Conservation (phyloP, 2,797 vertebrate species). For the Botia almorhae region DNA sequence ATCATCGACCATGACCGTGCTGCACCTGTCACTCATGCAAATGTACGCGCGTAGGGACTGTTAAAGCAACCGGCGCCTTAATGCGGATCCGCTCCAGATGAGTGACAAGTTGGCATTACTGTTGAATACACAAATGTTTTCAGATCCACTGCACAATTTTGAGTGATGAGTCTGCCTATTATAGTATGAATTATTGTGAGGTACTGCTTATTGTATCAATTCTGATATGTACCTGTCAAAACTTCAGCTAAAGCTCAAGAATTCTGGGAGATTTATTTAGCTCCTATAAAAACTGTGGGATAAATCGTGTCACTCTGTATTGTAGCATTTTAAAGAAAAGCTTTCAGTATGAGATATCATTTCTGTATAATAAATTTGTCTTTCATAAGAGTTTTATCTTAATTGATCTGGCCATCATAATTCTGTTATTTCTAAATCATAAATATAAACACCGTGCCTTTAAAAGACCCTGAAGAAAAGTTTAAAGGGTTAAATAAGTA, state of each 20-base stretch:
- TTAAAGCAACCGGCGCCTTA: constrained; percentile 29
- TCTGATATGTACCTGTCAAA: constrained; percentile 65
- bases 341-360: no score
- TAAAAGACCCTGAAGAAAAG: no score
- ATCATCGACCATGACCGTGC: constrained; percentile 37
- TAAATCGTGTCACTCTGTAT: no score
- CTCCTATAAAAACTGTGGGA: background rate
- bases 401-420: constrained; percentile 56
- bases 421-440: background rate
- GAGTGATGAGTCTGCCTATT: constrained; percentile 63
- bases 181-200: constrained; percentile 70
- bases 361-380: no score
- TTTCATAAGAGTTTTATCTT: constrained; percentile 53
- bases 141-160: constrained; percentile 1
- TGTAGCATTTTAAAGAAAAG: no score
- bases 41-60: constrained; percentile 9
- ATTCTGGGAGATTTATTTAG: constrained; percentile 59
- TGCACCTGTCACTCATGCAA: constrained; percentile 45
- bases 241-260: constrained; percentile 68
- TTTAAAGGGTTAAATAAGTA: no score
- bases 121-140: constrained; percentile 44
- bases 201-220: constrained; percentile 69
- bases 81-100: constrained; percentile 36
- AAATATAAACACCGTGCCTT: background rate
- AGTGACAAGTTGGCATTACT: constrained; percentile 43